Evolutionary conservation across 2,113 vertebrate genomes (phyloP).

Genomic region (Thamnophis sirtalis): DNA sequence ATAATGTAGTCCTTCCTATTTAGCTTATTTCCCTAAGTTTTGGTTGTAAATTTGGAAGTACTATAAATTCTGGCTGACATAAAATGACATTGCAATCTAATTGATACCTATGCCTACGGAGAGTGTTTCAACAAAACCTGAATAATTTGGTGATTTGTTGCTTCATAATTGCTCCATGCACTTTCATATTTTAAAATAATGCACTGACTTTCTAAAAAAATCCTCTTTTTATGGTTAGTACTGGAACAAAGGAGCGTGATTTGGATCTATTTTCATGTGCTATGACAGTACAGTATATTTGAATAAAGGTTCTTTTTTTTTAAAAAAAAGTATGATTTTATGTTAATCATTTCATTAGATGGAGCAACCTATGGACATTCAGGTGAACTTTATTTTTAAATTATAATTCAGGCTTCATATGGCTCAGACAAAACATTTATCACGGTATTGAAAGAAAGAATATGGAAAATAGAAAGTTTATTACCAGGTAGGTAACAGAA

Average conservation of each 20-base stretch:
- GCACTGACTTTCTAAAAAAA: background rate
- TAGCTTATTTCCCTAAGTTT: background rate
- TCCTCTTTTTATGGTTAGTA: background rate
- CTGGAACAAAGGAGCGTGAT: background rate
- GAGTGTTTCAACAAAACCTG: background rate
- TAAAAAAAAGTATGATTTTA: background rate
- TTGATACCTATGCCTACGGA: background rate
- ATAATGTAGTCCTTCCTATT: background rate
- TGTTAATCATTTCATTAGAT: background rate
- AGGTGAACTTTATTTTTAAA: background rate
- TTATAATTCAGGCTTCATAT: background rate
- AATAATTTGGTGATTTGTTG: background rate
- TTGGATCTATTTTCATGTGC: background rate
- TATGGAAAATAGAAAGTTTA: background rate
- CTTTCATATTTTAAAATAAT: background rate
- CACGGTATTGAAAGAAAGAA: background rate
- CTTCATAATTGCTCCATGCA: background rate
- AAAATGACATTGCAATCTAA: background rate
- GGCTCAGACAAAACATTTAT: background rate
- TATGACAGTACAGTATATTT: background rate
- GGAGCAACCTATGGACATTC: background rate
- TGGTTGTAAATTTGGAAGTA: background rate
- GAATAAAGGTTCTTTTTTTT: constrained; percentile 9
- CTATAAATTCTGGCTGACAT: background rate
- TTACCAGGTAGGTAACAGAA: background rate